These are phyloP conservation scores for Poeciliopsis paucimaculata DNA, from an alignment of 2,797 vertebrate species.

Conservation along the genomic window DNA sequence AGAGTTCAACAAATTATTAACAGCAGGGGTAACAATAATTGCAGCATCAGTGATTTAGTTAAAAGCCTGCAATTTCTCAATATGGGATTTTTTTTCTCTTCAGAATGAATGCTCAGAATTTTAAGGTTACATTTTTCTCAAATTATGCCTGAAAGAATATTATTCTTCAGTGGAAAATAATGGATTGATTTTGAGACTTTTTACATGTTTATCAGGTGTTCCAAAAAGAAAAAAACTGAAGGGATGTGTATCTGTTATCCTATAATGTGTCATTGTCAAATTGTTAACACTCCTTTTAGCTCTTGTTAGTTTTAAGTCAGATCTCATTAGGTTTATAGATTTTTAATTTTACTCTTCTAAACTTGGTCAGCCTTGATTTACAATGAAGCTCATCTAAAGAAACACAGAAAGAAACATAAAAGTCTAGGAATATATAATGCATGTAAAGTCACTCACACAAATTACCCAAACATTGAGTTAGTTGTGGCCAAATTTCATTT, in stretches of 20 bases:
- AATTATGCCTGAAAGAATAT: background rate
- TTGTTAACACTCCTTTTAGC: background rate
- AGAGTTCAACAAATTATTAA: background rate
- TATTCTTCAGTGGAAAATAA: background rate
- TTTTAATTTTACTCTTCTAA: background rate
- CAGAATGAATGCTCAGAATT: background rate
- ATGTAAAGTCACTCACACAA: background rate
- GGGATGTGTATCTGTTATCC: background rate
- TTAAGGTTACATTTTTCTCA: background rate
- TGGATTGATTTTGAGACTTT: background rate
- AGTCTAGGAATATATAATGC: background rate
- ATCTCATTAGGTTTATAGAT: background rate
- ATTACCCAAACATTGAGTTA: background rate
- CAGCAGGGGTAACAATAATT: background rate
- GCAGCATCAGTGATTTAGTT: background rate
- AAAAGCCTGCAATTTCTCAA: background rate
- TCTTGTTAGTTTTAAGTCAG: background rate
- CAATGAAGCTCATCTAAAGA: background rate
- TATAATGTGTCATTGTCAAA: background rate
- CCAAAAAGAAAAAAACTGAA: background rate
- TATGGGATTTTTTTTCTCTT: background rate
- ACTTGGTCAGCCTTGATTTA: background rate
- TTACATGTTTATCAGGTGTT: background rate
- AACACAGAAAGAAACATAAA: background rate
- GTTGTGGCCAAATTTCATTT: background rate